Percentiles rank a stretch among this genome's conserved stretches.
These are phyloP conservation scores for Clunio marinus DNA, from an alignment of 2,888 invertebrate species.

Conservation along the genomic window DNA sequence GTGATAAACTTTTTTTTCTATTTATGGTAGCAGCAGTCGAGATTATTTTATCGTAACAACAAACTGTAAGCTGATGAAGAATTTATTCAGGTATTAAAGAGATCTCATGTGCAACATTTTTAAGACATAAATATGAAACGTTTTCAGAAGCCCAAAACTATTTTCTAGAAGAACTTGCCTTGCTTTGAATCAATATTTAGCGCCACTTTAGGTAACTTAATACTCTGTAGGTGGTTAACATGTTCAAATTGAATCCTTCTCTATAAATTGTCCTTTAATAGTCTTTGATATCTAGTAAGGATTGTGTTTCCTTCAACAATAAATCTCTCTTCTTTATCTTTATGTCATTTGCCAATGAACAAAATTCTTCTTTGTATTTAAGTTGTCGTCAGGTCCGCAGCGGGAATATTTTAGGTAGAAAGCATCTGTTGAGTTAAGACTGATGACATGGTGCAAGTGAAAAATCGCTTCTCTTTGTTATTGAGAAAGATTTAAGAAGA, in stretches of 20 bases:
- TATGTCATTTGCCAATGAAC: conserved; percentile 7
- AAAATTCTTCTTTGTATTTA: not conserved
- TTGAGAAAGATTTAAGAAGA: not conserved
- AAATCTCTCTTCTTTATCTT: conserved; percentile 19
- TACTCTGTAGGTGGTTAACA: not conserved
- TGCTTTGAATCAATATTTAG: too few relatives aligned
- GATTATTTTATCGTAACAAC: too few relatives aligned
- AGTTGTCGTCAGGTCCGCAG: not conserved
- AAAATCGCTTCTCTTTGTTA: not conserved
- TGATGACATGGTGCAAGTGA: conserved; percentile 16
- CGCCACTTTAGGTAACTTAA: not conserved
- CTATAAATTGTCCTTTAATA: conserved; percentile 6
- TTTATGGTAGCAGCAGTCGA: too few relatives aligned
- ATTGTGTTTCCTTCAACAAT: not conserved
- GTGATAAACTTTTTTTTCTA: too few relatives aligned
- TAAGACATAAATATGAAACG: too few relatives aligned
- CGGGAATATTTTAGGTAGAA: not conserved
- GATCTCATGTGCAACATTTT: too few relatives aligned
- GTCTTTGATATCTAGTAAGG: not conserved
- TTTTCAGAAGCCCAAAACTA: too few relatives aligned
- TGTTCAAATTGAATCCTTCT: not conserved
- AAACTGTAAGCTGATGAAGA: too few relatives aligned
- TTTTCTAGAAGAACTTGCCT: too few relatives aligned
- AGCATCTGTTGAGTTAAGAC: too few relatives aligned
- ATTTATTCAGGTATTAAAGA: too few relatives aligned